Percentiles rank a stretch among this genome's conserved stretches.
phyloP scores from a whole-genome alignment of 2,888 invertebrate species.

The Melikaiella ostensackeni region DNA sequence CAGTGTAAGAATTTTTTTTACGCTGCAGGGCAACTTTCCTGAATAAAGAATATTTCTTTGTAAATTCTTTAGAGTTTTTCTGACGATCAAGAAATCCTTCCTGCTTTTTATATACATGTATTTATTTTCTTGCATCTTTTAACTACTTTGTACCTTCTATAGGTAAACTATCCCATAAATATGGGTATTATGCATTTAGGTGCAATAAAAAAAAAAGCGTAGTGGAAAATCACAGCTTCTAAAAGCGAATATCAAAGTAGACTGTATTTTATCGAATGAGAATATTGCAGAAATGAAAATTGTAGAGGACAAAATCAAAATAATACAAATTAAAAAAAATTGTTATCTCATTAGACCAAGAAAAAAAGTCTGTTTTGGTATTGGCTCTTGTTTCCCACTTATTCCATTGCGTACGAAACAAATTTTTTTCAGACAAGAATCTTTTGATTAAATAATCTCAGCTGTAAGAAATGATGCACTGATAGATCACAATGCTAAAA shows the following conservation, averaged over 20 bases:
- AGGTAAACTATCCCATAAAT: too few species aligned
- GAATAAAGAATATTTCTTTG: conserved; percentile 36
- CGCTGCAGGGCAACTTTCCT: conserved; percentile 10
- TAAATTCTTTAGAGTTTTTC: conserved; percentile 2
- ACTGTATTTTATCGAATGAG: not conserved
- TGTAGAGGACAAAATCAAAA: too few species aligned
- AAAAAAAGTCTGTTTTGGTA: not conserved
- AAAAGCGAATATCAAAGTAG: not conserved
- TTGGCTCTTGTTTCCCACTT: not conserved
- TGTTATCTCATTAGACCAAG: not conserved
- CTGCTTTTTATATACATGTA: not conserved
- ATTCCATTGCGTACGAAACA: not conserved
- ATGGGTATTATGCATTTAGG: not conserved
- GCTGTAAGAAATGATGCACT: not conserved
- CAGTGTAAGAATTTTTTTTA: conserved; percentile 36
- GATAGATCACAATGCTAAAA: not conserved
- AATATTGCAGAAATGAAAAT: too few species aligned
- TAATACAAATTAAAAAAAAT: not conserved
- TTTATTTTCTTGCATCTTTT: not conserved
- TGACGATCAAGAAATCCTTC: not conserved
- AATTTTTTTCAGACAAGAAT: not conserved
- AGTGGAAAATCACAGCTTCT: not conserved
- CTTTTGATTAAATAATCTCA: not conserved
- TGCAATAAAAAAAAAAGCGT: not conserved
- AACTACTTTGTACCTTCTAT: not conserved